Conservation (phyloP, 2,797 vertebrate species). For the Rhinatrema bivittatum region DNA sequence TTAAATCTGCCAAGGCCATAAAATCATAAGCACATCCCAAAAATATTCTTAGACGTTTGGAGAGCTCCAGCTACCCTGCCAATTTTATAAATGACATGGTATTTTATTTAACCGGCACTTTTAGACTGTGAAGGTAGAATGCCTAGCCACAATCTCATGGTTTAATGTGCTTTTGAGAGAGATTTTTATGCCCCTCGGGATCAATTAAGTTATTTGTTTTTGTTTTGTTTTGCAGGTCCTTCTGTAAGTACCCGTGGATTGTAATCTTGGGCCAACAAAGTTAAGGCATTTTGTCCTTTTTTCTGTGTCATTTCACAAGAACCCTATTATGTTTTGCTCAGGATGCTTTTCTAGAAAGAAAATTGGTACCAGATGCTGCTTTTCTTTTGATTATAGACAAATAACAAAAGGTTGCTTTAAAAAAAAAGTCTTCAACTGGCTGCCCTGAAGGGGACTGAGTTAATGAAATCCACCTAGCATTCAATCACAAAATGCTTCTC, state of each 20-base stretch:
- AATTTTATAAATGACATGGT: no score
- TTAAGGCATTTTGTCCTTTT: conserved; percentile 45
- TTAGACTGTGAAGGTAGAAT: no score
- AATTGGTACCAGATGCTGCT: conserved; percentile 26
- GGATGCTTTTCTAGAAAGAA: conserved; percentile 28
- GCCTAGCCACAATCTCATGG: no score
- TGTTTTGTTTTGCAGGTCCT: conserved; percentile 62
- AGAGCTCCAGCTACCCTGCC: no score
- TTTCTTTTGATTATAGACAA: conserved; percentile 10
- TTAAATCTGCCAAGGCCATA: no score
- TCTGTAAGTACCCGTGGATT: conserved; percentile 61
- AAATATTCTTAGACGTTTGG: no score
- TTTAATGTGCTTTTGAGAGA: no score
- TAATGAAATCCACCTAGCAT: conserved; percentile 13
- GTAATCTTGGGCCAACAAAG: conserved; percentile 45
- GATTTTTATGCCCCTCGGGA: no score
- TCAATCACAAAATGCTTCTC: neutral
- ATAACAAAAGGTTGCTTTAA: conserved; percentile 3
- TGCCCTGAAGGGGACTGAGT: conserved; percentile 5
- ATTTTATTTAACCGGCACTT: no score
- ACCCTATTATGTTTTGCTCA: conserved; percentile 15
- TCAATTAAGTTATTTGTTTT: no score
- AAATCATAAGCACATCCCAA: no score
- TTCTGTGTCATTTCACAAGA: conserved; percentile 21
- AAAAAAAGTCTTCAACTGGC: conserved; percentile 8